These are phyloP conservation scores for Drosophila sturtevanti DNA, from an alignment of 1,140 invertebrate genomes.

Conservation along the genomic window DNA sequence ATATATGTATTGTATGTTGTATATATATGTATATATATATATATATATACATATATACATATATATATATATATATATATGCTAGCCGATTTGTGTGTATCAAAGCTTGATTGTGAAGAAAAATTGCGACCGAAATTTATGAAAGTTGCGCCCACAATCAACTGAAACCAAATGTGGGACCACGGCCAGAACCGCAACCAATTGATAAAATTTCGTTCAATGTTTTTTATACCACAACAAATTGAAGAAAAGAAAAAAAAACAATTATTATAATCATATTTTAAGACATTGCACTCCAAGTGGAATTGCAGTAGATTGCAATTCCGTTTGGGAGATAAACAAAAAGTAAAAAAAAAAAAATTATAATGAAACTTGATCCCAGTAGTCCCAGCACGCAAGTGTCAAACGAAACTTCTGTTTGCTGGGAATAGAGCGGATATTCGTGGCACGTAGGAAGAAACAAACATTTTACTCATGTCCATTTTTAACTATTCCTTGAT, in stretches of 20 bases:
- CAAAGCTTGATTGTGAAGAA: constrained; percentile 70
- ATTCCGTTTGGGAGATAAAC: constrained; percentile 56
- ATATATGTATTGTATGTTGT: constrained; percentile 36
- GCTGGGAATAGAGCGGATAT: constrained; percentile 71
- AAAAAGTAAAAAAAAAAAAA: background rate
- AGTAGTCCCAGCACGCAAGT: constrained; percentile 64
- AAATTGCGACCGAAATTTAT: constrained; percentile 79
- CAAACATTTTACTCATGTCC: constrained; percentile 65
- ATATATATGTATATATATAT: constrained; percentile 25
- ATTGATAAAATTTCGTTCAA: constrained; percentile 69
- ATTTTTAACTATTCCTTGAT: constrained; percentile 56
- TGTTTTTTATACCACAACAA: constrained; percentile 59
- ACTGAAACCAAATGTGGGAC: constrained; percentile 13
- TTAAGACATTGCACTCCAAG: constrained; percentile 44
- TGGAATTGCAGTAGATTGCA: constrained; percentile 67
- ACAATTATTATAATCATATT: constrained; percentile 22
- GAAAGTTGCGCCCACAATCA: constrained; percentile 56
- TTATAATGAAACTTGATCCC: constrained; percentile 34
- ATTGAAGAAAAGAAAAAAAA: constrained; percentile 23
- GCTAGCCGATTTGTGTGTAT: constrained; percentile 78
- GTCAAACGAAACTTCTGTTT: constrained; percentile 51
- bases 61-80: constrained; percentile 41
- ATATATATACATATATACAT: constrained; percentile 38
- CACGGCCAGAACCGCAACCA: constrained; percentile 30
- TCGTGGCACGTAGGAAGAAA: constrained; percentile 65